These are phyloP conservation scores for Zeus faber DNA, from an alignment of 2,113 vertebrate genomes.

Conservation along the genomic window DNA sequence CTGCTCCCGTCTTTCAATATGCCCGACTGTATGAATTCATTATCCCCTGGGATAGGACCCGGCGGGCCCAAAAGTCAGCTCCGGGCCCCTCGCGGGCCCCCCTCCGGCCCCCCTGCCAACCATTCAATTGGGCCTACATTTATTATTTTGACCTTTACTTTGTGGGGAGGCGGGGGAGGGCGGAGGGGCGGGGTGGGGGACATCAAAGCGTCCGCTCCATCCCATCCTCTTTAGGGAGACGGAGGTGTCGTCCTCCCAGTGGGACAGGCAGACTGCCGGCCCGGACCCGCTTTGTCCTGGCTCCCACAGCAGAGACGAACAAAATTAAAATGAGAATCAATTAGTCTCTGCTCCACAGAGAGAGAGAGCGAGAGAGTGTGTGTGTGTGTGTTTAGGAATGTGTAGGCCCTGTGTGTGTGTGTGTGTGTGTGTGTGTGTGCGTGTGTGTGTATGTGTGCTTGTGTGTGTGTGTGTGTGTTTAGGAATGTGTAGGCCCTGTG, in stretches of 20 bases:
- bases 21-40: conserved; percentile 74
- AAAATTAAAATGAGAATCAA: conserved; percentile 73
- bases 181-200: conserved; percentile 40
- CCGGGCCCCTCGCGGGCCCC: conserved; percentile 42
- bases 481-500: no score
- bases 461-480: no score
- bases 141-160: conserved; percentile 84
- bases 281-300: conserved; percentile 45
- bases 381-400: conserved; percentile 11
- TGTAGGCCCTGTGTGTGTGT: conserved; percentile 14
- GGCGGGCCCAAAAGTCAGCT: conserved; percentile 60
- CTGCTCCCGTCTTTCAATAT: conserved; percentile 67
- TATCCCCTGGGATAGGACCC: no score
- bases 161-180: conserved; percentile 21
- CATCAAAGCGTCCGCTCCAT: conserved; percentile 66
- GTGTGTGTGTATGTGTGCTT: no score
- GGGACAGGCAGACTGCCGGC: conserved; percentile 59
- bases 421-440: conserved; percentile 6
- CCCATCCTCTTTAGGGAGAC: conserved; percentile 56
- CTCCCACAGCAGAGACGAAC: conserved; percentile 54
- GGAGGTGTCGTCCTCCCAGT: conserved; percentile 64
- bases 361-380: no score
- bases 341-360: conserved; percentile 53
- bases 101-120: conserved; percentile 47
- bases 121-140: conserved; percentile 79